phyloP scores from a whole-genome alignment of 1,140 invertebrate genomes.

The Leguminivora glycinivorella region DNA sequence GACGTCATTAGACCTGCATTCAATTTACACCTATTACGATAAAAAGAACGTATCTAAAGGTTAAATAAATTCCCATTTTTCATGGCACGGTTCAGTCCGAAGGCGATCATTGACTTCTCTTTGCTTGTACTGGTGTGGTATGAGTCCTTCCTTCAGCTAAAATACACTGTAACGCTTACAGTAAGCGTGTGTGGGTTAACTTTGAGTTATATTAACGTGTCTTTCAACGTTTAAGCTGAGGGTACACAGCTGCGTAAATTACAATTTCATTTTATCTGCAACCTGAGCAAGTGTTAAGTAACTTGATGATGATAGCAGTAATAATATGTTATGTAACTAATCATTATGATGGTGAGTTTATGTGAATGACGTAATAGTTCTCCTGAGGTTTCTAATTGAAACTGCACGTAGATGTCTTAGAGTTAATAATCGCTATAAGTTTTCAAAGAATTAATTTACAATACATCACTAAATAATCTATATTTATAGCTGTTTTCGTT shows the following conservation, averaged over 20 bases:
- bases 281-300: background rate
- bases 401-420: no score
- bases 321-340: background rate
- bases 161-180: constrained; percentile 30
- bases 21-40: background rate
- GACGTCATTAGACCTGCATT: background rate
- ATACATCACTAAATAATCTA: no score
- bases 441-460: no score
- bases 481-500: no score
- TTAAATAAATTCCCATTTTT: constrained; percentile 30
- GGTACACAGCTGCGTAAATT: background rate
- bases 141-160: constrained; percentile 13
- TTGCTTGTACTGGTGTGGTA: constrained; percentile 39
- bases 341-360: background rate
- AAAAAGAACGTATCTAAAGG: background rate
- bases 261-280: background rate
- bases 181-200: constrained; percentile 41
- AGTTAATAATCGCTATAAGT: no score
- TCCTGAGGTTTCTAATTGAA: background rate
- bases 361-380: background rate
- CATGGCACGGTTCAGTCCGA: constrained; percentile 42
- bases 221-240: constrained; percentile 14
- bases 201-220: constrained; percentile 32
- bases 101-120: constrained; percentile 44
- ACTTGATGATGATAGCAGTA: background rate